Evolutionary conservation across 2,797 vertebrate genomes (phyloP), one percentile per base, ranked within the genome.

Genomic region (Ispidina lecontei): DNA sequence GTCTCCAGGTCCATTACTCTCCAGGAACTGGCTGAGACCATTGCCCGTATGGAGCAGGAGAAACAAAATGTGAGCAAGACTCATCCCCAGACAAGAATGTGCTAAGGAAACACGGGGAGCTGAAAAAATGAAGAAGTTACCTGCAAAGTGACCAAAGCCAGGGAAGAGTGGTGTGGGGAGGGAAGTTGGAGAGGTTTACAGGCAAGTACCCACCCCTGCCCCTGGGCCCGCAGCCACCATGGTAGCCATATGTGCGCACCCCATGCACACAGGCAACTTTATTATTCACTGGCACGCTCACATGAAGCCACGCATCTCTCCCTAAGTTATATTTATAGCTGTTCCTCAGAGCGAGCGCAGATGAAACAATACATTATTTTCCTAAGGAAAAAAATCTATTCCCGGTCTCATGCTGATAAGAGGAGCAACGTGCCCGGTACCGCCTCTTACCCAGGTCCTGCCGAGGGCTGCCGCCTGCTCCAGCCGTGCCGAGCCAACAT

Each of bases 361-460:
- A 89, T 92, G 93, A 89, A 94, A 94, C 86, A 86, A 92, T 80
- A 11, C 64, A 65, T 84, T 87, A 31, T 93, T 86, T 87, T 93
- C 37, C 35, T 63, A 60, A 59, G 64, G 29, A 12, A 51, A 55
- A 85, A 80, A 62, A 31, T 13, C 76, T 76, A 56, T 92, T 86
- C 78, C 84, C 60, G 9, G 41, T 90, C 52, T 59, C 69, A 29
- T 26, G 87, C 93, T 33, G 17, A 60, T 4, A 58, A 67, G 67
- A 39, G 76, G 80, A 94, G 77, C 84, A 81, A 82, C 11, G 25
- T 69, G 2, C 62, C 90, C 79, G 8, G 90, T 87, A 47, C 78
- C 58, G 72, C 94, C 86, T 95, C 96, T 96, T 97, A 97, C 96
- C 96, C 73, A 64, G 49, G 86, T 95, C 87, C 73, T 88, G 94